Evolutionary conservation across 2,797 vertebrate genomes (phyloP).

Genomic region (Poeciliopsis paucimaculata): DNA sequence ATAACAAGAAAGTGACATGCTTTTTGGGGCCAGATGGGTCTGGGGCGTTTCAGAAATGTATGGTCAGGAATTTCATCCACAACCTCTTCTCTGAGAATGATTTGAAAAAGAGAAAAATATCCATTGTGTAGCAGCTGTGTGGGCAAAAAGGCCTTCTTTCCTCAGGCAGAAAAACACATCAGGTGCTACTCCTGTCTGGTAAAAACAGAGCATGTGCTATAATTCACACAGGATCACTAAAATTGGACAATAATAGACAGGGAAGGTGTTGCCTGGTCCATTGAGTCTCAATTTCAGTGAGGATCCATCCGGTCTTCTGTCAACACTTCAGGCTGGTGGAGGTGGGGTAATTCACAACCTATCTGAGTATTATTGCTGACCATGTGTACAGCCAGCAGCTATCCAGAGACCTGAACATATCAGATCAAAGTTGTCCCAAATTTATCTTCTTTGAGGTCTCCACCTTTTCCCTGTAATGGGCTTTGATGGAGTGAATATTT

Average conservation of each 20-base stretch:
- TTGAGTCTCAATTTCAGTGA: not conserved
- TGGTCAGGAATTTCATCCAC: not conserved
- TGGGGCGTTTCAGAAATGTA: not conserved
- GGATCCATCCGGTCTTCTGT: not conserved
- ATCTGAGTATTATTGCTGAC: not conserved
- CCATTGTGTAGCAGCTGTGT: not conserved
- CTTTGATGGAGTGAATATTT: not conserved
- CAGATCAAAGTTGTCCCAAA: not conserved
- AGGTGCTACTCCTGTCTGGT: not conserved
- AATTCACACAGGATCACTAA: not conserved
- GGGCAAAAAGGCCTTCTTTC: not conserved
- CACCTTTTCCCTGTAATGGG: not conserved
- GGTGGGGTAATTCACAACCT: not conserved
- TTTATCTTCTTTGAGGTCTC: not conserved
- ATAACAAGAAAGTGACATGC: not conserved
- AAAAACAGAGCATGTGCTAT: not conserved
- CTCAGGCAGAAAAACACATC: not conserved
- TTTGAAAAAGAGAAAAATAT: constrained; percentile 1
- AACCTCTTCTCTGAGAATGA: not conserved
- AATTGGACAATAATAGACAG: not conserved
- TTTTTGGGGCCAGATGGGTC: not conserved
- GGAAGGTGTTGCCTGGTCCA: not conserved
- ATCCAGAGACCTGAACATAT: not conserved
- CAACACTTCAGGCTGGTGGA: not conserved
- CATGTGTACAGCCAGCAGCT: not conserved